Conservation (phyloP, 2,113 vertebrate species). For the Cochlearius cochlearius region DNA sequence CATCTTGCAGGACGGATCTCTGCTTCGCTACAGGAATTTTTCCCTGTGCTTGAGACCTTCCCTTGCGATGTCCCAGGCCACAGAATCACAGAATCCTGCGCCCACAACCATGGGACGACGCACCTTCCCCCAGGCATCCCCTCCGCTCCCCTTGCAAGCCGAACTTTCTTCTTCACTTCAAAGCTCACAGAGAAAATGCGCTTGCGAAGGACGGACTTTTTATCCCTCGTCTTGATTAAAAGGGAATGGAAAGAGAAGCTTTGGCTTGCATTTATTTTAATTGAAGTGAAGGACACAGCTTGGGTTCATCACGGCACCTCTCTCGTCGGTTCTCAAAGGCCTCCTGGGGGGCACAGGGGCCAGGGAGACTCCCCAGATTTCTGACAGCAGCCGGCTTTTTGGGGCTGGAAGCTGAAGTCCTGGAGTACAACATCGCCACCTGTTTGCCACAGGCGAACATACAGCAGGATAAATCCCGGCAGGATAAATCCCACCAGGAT, state of each 20-base stretch:
- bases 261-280: background rate
- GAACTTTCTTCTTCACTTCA: background rate
- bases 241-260: background rate
- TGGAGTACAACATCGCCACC: slow-evolving; percentile 69
- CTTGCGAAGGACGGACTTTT: background rate
- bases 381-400: background rate
- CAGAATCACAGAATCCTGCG: background rate
- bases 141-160: background rate
- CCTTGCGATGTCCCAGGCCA: background rate
- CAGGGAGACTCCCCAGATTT: background rate
- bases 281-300: background rate
- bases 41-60: background rate
- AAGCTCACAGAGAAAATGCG: accelerated
- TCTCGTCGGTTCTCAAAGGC: background rate
- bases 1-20: background rate
- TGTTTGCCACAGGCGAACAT: slow-evolving; percentile 27
- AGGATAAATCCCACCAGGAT: background rate
- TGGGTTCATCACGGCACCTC: background rate
- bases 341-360: accelerated
- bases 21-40: background rate
- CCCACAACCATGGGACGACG: background rate
- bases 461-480: slow-evolving; percentile 1
- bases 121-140: background rate
- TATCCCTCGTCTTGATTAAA: background rate
- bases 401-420: background rate